Base-by-base conservation (phyloP, 2,797 vertebrate genomes). In the Moxostoma hubbsi region DNA sequence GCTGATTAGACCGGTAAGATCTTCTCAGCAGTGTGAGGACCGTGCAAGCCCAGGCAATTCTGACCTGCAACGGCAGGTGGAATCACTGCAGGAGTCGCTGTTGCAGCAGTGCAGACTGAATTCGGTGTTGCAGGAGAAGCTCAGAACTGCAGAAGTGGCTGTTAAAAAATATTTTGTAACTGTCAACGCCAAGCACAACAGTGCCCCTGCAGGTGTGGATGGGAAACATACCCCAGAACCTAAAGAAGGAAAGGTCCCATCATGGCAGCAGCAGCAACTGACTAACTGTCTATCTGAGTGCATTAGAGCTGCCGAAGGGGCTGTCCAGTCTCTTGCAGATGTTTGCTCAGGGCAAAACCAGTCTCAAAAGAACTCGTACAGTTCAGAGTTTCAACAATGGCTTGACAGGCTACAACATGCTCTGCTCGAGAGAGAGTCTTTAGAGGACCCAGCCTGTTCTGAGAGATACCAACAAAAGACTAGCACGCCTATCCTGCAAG, bases 341-440 rank as follows among this genome's bases (percentile, higher is more conserved):
- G 85, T 89, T 79, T 90, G 87, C 64, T 83, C 83, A 70, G 85
- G 85, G n/a, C 4, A 49, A n/a, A 5, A 55, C 75, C 57, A 82
- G 79, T 57, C 77, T 36, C 16, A 72, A 62, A 54, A 84, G 9
- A 24, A 16, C 62, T 54, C 12, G 4, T 24, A 67, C 1, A 81
- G 51, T 63, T 11, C 83, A 6, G 87, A 90, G 13, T 83, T 95
- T 36, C 83, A 91, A 51, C 82, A 77, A 5, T 84, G 90, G 59
- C 85, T 95, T 64, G 89, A 92, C 59, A 86, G 88, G 72, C 92
- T 95, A 66, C 89, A 91, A 62, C 85, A 45, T 16, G 89, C 86
- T 3, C 81, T 93, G 49, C 69, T 90, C 59, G 85, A 92, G 61
- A 91, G 77, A 79, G 82, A 85, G 5, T 72, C 86, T 6, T 70